Percentiles rank a stretch among this genome's conserved stretches.
These are phyloP conservation scores for Dione vanillae DNA, from an alignment of 2,888 invertebrate species.

Conservation along the genomic window DNA sequence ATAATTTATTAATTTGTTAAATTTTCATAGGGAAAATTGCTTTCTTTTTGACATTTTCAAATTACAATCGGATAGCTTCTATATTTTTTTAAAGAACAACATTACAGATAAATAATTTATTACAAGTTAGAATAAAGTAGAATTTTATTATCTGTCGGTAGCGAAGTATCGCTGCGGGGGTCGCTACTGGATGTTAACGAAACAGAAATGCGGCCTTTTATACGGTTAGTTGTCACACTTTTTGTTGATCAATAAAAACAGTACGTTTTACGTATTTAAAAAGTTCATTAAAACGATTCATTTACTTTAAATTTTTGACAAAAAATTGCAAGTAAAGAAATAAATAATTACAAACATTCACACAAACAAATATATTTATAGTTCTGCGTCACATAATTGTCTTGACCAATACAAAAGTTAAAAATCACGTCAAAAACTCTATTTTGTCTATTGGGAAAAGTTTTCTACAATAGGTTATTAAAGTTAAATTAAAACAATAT, in stretches of 20 bases:
- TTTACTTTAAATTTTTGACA: too few relatives aligned
- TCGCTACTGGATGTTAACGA: constrained; percentile 41
- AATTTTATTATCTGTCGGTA: constrained; percentile 27
- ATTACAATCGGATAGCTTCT: neutral
- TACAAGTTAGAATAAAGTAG: constrained; percentile 6
- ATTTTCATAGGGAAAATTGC: too few relatives aligned
- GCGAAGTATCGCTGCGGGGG: constrained; percentile 40
- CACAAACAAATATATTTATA: too few relatives aligned
- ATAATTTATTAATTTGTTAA: too few relatives aligned
- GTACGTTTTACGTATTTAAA: neutral
- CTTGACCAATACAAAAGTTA: too few relatives aligned
- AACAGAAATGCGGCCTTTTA: constrained; percentile 2
- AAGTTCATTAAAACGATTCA: neutral
- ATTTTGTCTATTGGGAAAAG: too few relatives aligned
- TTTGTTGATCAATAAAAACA: constrained; percentile 1
- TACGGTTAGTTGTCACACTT: constrained; percentile 8
- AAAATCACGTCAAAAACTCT: too few relatives aligned
- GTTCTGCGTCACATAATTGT: too few relatives aligned
- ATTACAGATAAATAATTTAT: constrained; percentile 11
- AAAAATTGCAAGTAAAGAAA: too few relatives aligned
- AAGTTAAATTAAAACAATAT: too few relatives aligned
- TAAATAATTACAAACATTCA: too few relatives aligned
- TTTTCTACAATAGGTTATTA: too few relatives aligned
- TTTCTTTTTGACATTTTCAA: neutral
- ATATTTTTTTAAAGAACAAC: neutral